Conservation (phyloP, 2,113 vertebrate species). For the Phaethon lepturus region DNA sequence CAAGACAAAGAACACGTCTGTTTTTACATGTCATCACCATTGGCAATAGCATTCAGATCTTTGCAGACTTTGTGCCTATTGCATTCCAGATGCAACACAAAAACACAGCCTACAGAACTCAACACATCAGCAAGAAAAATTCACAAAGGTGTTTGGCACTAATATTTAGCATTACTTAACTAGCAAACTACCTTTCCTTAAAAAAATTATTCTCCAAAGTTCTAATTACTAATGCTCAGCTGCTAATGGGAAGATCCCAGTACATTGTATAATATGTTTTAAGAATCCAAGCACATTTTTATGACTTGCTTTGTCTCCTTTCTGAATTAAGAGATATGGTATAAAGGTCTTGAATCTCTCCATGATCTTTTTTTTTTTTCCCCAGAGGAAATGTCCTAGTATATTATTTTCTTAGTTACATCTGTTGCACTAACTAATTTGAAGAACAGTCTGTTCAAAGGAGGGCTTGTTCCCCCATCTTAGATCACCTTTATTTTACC, state of each 20-base stretch:
- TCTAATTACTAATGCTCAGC: not conserved
- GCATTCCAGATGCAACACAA: not conserved
- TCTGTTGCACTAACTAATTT: not conserved
- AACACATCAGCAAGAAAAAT: accelerated
- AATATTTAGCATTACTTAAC: not conserved
- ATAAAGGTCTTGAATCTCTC: not conserved
- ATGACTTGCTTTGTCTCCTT: not conserved
- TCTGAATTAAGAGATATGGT: not conserved
- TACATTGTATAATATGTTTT: not conserved
- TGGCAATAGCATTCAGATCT: not conserved
- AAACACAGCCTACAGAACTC: not conserved
- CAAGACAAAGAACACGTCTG: not conserved
- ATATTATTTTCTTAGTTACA: not conserved
- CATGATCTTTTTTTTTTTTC: not conserved
- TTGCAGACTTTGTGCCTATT: not conserved
- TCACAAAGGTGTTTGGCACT: not conserved
- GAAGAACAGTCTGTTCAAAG: not conserved
- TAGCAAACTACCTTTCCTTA: not conserved
- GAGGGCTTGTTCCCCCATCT: not conserved
- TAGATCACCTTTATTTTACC: not conserved
- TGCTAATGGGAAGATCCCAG: not conserved
- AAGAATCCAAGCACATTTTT: not conserved
- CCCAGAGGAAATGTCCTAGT: accelerated
- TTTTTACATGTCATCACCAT: not conserved
- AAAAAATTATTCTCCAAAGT: not conserved